A percentile compares a stretch with the other conserved stretches of the same genome.
These are phyloP conservation scores for Myathropa florea DNA, from an alignment of 2,888 invertebrate genomes.

Conservation along the genomic window DNA sequence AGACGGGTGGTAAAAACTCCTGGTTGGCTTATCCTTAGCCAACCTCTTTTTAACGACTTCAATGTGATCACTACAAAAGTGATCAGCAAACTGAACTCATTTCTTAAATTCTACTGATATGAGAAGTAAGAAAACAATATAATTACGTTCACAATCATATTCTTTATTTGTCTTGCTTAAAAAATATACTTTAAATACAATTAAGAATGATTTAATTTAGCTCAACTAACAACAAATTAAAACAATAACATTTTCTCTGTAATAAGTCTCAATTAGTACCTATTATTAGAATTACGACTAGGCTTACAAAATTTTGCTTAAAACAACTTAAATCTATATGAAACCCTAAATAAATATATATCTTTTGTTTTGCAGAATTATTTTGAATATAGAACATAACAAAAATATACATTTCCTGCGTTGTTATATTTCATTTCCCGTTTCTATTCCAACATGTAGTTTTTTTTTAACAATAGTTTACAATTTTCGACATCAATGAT, in stretches of 20 bases:
- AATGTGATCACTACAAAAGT: no score
- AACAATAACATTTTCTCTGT: constrained; percentile 15
- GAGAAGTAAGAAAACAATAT: background rate
- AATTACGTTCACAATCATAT: constrained; percentile 38
- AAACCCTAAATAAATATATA: constrained; percentile 50
- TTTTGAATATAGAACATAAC: constrained; percentile 6
- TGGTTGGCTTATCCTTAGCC: no score
- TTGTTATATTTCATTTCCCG: background rate
- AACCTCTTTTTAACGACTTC: no score
- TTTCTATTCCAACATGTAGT: background rate
- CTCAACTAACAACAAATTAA: constrained; percentile 25
- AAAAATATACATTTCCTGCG: background rate
- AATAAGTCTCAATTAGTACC: constrained; percentile 22
- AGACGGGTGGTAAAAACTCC: no score
- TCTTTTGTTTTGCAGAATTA: background rate
- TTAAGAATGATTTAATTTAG: constrained; percentile 17
- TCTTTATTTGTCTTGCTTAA: constrained; percentile 50
- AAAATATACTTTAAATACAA: constrained; percentile 38
- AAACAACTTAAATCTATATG: constrained; percentile 40
- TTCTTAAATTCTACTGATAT: no score
- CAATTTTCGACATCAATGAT: constrained; percentile 24
- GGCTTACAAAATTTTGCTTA: constrained; percentile 44
- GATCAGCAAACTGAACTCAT: no score
- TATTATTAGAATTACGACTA: constrained; percentile 13
- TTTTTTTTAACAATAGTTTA: background rate